Evolutionary conservation across 2,797 vertebrate genomes (phyloP), one percentile per base, ranked within the genome.

Genomic region (Pipistrellus pygmaeus): DNA sequence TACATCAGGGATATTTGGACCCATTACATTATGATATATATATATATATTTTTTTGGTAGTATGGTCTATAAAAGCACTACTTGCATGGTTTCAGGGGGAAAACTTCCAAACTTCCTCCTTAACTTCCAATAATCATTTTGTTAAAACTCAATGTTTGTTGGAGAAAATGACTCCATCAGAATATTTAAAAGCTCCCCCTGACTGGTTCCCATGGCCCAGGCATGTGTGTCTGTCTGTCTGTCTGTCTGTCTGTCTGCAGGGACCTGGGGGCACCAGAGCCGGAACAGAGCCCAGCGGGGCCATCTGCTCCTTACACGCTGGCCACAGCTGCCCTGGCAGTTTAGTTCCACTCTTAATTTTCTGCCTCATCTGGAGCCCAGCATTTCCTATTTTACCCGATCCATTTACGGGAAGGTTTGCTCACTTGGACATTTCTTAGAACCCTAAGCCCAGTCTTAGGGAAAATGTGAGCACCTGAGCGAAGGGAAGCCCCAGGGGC

Each of bases 201-300:
- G 6, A 15, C 10, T 35, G 41, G 21, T 44, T 44, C 57, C 71
- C 25, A 35, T 21, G 13, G 10, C 27, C 32, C 12, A 35, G 51
- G n/a, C 25, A 13, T 27, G 8, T 9, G 20, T 8, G 17, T 21
- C 46, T 25, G 7, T 44, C 32, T 62, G 18, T 62, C 46, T 46
- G 46, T 48, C 46, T 48, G 46, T 48, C 46, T 48, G 46, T 48
- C 60, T 30, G 60, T 15, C 64, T 32, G n/a, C 11, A 30, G 68
- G 21, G n/a, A 35, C 5, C 53, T 9, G 15, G 30, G 44, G 57
- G 68, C 1, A 1, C 25, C 6, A 14, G 30, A 69, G 51, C 8
- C 44, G 0, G 27, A 23, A 14, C 41, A n/a, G 4, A 48, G 18
- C 3, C 0, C 0, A 0, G 35, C 1, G 17, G 57, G 8, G 15